These are phyloP conservation scores for Myotis brandtii DNA, from an alignment of 2,113 vertebrate genomes.

Conservation along the genomic window DNA sequence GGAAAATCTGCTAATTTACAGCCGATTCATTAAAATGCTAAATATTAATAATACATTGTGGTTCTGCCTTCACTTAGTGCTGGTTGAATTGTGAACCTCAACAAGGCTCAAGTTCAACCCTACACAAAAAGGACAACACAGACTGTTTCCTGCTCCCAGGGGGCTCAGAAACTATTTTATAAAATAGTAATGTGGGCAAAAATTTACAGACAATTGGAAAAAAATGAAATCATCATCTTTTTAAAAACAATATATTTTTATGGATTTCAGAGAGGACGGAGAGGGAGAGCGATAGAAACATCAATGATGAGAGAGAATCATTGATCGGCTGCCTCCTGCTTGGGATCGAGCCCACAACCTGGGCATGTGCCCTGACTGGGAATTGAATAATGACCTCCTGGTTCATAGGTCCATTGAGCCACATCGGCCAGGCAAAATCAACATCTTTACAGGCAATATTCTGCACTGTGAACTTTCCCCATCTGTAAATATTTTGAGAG, in stretches of 20 bases:
- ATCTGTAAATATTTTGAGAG: not conserved
- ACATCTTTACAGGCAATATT: not conserved
- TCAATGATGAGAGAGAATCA: no score
- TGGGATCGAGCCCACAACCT: no score
- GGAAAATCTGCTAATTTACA: conserved; percentile 24
- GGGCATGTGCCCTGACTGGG: no score
- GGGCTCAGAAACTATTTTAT: conserved; percentile 27
- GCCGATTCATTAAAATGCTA: conserved; percentile 6
- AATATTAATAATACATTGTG: conserved; percentile 3
- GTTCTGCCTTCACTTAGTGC: conserved; percentile 24
- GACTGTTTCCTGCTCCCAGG: not conserved
- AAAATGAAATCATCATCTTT: not conserved
- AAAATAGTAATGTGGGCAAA: conserved; percentile 50
- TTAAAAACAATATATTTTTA: no score
- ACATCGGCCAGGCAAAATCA: not conserved
- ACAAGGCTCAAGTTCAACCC: not conserved
- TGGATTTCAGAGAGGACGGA: no score
- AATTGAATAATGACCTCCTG: no score
- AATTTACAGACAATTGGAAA: not conserved
- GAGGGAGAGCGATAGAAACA: no score
- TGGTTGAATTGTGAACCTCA: conserved; percentile 20
- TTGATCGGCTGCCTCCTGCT: no score
- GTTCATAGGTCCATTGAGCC: no score
- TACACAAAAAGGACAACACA: not conserved
- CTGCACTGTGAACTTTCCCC: not conserved